These are phyloP conservation scores for Zosterops borbonicus DNA, from an alignment of 2,113 vertebrate genomes.

Conservation along the genomic window DNA sequence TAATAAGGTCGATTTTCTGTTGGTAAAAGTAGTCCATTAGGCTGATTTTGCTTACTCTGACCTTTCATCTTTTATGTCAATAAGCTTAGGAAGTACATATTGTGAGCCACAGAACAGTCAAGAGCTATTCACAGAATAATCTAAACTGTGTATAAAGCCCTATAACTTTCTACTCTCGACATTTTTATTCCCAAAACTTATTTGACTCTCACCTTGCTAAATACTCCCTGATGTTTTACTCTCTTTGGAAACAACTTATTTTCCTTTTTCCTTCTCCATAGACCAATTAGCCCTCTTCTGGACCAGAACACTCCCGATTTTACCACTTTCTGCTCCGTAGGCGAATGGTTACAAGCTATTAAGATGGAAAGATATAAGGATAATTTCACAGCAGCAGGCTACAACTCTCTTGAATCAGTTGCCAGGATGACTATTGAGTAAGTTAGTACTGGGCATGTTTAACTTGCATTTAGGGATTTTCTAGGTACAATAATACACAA, in stretches of 20 bases:
- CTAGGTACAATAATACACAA: background rate
- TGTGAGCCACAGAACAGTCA: conserved; percentile 3
- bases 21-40: background rate
- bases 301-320: conserved; percentile 97
- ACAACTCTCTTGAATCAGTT: conserved; percentile 95
- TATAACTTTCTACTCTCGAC: background rate
- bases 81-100: conserved; percentile 10
- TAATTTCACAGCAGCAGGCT: conserved; percentile 98
- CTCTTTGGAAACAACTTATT: conserved; percentile 64
- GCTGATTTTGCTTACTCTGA: conserved; percentile 31
- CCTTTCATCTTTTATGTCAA: conserved; percentile 29
- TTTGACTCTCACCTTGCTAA: conserved; percentile 55
- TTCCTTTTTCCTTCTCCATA: conserved; percentile 76
- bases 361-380: conserved; percentile 99
- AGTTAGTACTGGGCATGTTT: conserved; percentile 74
- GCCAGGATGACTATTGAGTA: conserved; percentile 99
- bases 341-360: conserved; percentile 99
- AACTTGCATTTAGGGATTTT: conserved; percentile 46
- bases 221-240: conserved; percentile 52
- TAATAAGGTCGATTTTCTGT: conserved; percentile 21
- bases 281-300: conserved; percentile 96
- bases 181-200: conserved; percentile 49
- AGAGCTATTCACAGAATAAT: background rate
- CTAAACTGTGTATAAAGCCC: conserved; percentile 21
- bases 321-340: conserved; percentile 93